phyloP scores from a whole-genome alignment of 1,140 invertebrate species.

The Drosophila tropicalis region DNA sequence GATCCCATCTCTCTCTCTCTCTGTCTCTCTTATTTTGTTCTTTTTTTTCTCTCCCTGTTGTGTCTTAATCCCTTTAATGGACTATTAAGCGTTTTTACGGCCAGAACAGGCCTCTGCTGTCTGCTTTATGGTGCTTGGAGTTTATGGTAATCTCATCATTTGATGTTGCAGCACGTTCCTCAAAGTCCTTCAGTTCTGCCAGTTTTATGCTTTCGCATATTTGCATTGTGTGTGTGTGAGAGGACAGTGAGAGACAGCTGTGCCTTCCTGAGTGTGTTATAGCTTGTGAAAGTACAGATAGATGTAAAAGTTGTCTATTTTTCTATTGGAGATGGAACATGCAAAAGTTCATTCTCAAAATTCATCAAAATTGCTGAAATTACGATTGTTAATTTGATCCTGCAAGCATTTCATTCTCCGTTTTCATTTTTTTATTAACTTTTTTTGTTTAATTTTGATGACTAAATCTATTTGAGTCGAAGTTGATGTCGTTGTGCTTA shows the following conservation, averaged over 20 bases:
- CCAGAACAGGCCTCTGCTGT: constrained; percentile 49
- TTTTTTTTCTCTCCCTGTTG: neutral
- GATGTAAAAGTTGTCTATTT: constrained; percentile 8
- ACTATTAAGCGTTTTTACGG: constrained; percentile 80
- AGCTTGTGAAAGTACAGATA: neutral
- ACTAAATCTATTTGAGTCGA: no score
- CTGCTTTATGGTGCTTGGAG: constrained; percentile 64
- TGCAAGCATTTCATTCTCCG: no score
- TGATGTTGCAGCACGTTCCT: constrained; percentile 80
- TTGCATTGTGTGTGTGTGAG: constrained; percentile 53
- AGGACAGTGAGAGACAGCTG: constrained; percentile 1
- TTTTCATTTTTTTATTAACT: no score
- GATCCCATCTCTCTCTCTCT: neutral
- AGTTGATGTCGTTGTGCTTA: no score
- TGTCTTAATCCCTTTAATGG: constrained; percentile 80
- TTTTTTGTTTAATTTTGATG: no score
- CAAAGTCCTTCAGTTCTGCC: constrained; percentile 38
- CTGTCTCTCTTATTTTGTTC: no score
- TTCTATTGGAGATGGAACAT: neutral
- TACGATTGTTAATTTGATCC: no score
- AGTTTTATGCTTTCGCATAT: constrained; percentile 74
- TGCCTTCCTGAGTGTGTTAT: constrained; percentile 14
- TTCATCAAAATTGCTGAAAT: neutral
- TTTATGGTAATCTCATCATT: constrained; percentile 82
- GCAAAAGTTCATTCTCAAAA: neutral